phyloP scores from a whole-genome alignment of 2,797 vertebrate species.

The Gambusia yucatana region DNA sequence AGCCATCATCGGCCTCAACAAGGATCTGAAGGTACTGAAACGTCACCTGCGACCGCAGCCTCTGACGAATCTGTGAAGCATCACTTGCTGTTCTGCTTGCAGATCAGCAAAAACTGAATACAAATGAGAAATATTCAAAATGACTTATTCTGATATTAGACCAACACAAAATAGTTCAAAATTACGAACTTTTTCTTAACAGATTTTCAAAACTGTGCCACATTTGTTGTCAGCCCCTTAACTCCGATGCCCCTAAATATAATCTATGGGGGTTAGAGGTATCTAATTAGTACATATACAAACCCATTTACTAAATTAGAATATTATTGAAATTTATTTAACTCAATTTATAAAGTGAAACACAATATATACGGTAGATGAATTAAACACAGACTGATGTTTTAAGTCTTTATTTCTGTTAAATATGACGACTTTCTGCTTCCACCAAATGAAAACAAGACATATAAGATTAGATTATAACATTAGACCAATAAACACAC shows the following conservation, averaged over 20 bases:
- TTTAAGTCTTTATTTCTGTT: background rate
- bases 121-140: too few relatives aligned
- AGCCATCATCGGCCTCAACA: slow-evolving; percentile 98
- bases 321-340: too few relatives aligned
- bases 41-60: background rate
- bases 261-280: background rate
- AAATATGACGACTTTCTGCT: background rate
- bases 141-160: too few relatives aligned
- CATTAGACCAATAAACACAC: background rate
- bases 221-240: background rate
- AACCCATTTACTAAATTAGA: background rate
- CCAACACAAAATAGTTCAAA: too few relatives aligned
- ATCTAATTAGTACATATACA: background rate
- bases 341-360: background rate
- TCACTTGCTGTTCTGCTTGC: background rate
- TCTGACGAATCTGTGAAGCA: too few relatives aligned
- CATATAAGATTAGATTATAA: background rate
- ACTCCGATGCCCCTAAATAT: background rate
- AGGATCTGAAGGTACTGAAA: slow-evolving; percentile 93
- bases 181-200: too few relatives aligned
- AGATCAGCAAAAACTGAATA: background rate
- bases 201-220: background rate
- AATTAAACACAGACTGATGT: background rate
- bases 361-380: background rate
- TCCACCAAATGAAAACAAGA: background rate